phyloP scores from a whole-genome alignment of 1,140 invertebrate genomes.

The Camponotus vicinus region DNA sequence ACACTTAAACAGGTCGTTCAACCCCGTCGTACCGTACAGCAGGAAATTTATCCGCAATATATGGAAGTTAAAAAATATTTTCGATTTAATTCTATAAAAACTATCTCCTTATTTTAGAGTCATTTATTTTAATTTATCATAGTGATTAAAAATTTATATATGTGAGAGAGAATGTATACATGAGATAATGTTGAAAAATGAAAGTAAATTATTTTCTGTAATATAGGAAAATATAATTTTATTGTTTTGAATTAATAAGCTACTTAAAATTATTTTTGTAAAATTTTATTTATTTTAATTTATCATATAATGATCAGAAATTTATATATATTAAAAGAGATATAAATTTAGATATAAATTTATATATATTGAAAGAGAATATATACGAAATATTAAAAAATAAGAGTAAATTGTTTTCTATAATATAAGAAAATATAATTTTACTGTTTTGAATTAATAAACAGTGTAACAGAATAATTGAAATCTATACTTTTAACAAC shows the following conservation, averaged over 20 bases:
- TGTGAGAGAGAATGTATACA: background rate
- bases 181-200: background rate
- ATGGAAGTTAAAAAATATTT: conserved; percentile 26
- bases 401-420: background rate
- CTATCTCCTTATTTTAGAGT: background rate
- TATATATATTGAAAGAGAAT: background rate
- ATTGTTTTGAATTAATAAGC: background rate
- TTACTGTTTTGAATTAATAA: background rate
- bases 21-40: conserved; percentile 14
- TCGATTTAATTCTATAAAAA: background rate
- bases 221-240: background rate
- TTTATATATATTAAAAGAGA: background rate
- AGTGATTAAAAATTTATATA: background rate
- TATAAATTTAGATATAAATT: too few species aligned
- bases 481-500: background rate
- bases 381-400: background rate
- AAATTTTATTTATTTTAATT: background rate
- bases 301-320: background rate
- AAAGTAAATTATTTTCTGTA: background rate
- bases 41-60: conserved; percentile 31
- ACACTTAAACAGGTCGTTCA: conserved; percentile 69
- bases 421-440: background rate
- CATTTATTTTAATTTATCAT: background rate
- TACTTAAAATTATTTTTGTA: background rate
- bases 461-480: background rate